Evolutionary conservation across 2,888 invertebrate genomes (phyloP).

Genomic region (Cephus nigrinus): DNA sequence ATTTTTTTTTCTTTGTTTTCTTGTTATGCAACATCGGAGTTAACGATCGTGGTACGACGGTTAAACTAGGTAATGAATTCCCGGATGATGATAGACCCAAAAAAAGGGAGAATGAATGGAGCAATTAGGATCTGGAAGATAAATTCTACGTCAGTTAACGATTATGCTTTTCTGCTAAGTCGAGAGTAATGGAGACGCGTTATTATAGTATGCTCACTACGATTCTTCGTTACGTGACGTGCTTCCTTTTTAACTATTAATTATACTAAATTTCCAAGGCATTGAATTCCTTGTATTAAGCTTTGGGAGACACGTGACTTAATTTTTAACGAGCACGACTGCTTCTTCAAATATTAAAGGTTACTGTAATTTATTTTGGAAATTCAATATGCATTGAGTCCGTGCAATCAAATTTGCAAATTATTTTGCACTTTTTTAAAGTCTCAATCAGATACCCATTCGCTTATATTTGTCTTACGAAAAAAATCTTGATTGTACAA

Average conservation of each 20-base stretch:
- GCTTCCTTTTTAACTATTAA: background rate
- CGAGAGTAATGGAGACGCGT: background rate
- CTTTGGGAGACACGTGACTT: too few species aligned
- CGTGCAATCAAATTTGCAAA: background rate
- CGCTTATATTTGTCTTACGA: background rate
- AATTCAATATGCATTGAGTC: background rate
- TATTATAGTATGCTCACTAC: background rate
- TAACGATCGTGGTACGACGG: background rate
- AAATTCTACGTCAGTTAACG: background rate
- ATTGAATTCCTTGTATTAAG: background rate
- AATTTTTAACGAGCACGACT: background rate
- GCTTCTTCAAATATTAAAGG: background rate
- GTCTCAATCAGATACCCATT: too few species aligned
- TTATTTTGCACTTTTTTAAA: too few species aligned
- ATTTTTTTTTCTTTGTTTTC: background rate
- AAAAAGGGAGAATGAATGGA: background rate
- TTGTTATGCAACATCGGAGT: background rate
- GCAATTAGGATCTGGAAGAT: background rate
- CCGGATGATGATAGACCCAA: background rate
- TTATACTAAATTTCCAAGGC: background rate
- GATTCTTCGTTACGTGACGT: background rate
- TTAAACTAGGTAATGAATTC: background rate
- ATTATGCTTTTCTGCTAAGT: background rate
- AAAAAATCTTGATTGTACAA: background rate
- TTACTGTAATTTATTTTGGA: background rate